Conservation (phyloP, 2,113 vertebrate genomes). For the Ptyas mucosa region DNA sequence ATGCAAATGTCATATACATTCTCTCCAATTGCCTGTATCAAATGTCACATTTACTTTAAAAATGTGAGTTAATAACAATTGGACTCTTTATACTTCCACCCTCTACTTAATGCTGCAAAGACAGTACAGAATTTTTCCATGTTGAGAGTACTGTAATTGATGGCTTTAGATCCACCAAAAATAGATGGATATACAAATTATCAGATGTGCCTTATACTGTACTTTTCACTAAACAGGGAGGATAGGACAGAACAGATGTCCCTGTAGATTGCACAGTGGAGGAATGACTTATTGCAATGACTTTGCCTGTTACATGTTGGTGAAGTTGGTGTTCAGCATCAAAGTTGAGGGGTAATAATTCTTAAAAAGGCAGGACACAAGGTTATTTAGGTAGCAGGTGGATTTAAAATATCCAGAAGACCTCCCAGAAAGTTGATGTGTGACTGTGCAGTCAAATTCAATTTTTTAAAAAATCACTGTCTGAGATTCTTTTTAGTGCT, state of each 20-base stretch:
- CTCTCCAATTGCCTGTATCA: background rate
- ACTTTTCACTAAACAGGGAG: background rate
- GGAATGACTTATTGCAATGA: background rate
- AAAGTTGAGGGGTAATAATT: background rate
- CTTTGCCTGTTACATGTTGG: background rate
- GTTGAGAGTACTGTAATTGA: background rate
- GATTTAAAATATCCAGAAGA: background rate
- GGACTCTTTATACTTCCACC: background rate
- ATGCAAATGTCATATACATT: background rate
- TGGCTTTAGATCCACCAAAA: background rate
- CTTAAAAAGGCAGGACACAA: background rate
- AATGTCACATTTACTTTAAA: background rate
- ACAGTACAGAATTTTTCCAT: background rate
- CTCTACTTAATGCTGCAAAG: background rate
- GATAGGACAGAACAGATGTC: background rate
- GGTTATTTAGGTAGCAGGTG: background rate
- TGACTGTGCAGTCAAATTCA: background rate
- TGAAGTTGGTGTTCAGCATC: background rate
- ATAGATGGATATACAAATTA: background rate
- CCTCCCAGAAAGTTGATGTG: background rate
- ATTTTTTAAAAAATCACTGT: background rate
- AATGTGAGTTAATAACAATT: background rate
- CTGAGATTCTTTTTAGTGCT: background rate
- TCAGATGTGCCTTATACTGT: background rate
- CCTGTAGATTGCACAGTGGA: background rate